phyloP scores from a whole-genome alignment of 2,888 invertebrate species.

The Iphiclides podalirius region DNA sequence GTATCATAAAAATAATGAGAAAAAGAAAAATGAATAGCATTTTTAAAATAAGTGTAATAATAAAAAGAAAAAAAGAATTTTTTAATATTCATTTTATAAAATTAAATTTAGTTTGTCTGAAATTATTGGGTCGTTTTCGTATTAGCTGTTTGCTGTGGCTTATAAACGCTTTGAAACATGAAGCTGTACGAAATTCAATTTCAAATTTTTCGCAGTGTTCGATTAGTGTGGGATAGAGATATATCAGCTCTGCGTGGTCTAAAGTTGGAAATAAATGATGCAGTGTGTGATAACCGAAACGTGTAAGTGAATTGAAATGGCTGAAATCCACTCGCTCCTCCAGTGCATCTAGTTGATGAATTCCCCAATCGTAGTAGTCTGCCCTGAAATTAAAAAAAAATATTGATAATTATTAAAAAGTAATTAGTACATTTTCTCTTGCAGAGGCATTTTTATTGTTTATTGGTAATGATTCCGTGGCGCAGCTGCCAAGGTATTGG shows the following conservation, averaged over 20 bases:
- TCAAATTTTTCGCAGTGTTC: slow-evolving; percentile 84
- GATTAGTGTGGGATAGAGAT: slow-evolving; percentile 82
- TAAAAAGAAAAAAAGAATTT: too few relatives aligned
- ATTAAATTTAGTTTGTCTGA: slow-evolving; percentile 40
- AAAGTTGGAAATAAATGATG: slow-evolving; percentile 91
- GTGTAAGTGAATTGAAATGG: slow-evolving; percentile 83
- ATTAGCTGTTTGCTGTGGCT: slow-evolving; percentile 82
- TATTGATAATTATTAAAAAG: too few relatives aligned
- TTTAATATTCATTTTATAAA: too few relatives aligned
- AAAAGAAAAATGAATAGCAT: too few relatives aligned
- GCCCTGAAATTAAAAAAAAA: slow-evolving; percentile 66
- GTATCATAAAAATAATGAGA: too few relatives aligned
- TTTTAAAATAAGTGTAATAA: too few relatives aligned
- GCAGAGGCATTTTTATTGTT: too few relatives aligned
- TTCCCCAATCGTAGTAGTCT: slow-evolving; percentile 85
- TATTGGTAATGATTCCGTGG: too few relatives aligned
- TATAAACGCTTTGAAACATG: slow-evolving; percentile 81
- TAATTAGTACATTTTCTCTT: too few relatives aligned
- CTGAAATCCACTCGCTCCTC: slow-evolving; percentile 84
- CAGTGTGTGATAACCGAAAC: slow-evolving; percentile 88
- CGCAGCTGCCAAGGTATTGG: too few relatives aligned
- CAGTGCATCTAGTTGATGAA: slow-evolving; percentile 87
- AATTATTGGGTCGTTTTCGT: slow-evolving; percentile 57
- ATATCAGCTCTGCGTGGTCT: slow-evolving; percentile 86
- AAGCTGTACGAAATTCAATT: slow-evolving; percentile 65